Evolutionary conservation across 2,888 invertebrate genomes (phyloP).

Genomic region (Rotaria sp.): DNA sequence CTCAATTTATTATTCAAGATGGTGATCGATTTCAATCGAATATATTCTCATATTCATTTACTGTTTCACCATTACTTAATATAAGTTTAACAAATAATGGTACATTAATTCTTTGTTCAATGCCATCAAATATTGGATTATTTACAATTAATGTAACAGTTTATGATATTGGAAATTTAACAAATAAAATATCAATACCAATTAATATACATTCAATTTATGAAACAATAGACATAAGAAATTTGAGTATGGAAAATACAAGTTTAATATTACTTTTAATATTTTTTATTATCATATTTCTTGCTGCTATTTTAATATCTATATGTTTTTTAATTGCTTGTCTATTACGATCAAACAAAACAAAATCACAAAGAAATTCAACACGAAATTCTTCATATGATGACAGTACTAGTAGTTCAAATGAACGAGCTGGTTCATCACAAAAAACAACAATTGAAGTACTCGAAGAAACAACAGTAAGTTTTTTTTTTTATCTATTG

Average conservation of each 20-base stretch:
- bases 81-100: constrained; percentile 1
- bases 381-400: neutral
- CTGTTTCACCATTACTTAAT: neutral
- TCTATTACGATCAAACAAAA: neutral
- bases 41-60: neutral
- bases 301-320: neutral
- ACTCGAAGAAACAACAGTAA: neutral
- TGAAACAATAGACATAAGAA: neutral
- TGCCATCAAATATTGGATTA: neutral
- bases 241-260: neutral
- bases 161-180: neutral
- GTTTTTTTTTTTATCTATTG: too few relatives aligned
- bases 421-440: constrained; percentile 20
- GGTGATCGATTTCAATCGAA: neutral
- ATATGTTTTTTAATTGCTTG: neutral
- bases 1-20: neutral
- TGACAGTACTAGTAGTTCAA: neutral
- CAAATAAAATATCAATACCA: neutral
- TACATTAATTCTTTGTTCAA: neutral
- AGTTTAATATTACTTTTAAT: neutral
- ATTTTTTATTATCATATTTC: constrained; percentile 7
- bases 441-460: constrained; percentile 20
- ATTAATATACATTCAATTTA: neutral
- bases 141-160: constrained; percentile 7
- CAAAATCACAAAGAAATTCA: neutral